Evolutionary conservation across 2,888 invertebrate genomes (phyloP).

Genomic region (Anthophora plumipes): DNA sequence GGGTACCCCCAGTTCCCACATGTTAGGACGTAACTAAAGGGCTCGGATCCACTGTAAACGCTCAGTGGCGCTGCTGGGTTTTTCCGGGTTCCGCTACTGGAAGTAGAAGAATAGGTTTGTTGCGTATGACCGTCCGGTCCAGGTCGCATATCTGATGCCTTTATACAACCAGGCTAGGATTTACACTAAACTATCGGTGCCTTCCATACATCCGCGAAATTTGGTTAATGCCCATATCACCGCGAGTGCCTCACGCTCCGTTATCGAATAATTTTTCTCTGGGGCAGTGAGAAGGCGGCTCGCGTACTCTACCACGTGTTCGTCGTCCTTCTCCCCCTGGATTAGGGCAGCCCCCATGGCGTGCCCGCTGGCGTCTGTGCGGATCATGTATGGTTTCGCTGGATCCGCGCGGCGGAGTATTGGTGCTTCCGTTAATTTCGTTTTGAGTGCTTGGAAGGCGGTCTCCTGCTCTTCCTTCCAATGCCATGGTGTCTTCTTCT

Average conservation of each 20-base stretch:
- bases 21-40: too few species aligned
- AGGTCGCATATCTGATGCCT: too few species aligned
- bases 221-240: background rate
- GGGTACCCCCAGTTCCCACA: too few species aligned
- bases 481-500: slow-evolving; percentile 3
- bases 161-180: too few species aligned
- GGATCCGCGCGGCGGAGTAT: slow-evolving; percentile 3
- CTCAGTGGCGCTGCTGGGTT: too few species aligned
- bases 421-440: background rate
- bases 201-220: background rate
- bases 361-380: slow-evolving; percentile 17
- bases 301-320: background rate
- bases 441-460: background rate
- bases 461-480: slow-evolving; percentile 3
- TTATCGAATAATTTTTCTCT: background rate
- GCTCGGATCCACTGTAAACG: too few species aligned
- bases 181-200: too few species aligned
- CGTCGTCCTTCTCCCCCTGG: slow-evolving; percentile 10
- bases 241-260: slow-evolving; percentile 7
- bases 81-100: too few species aligned
- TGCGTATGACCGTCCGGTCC: too few species aligned
- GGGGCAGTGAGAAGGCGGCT: background rate
- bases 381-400: background rate
- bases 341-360: background rate
- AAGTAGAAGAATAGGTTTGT: too few species aligned